phyloP scores from a whole-genome alignment of 2,797 vertebrate species.

The Cynopterus sphinx region DNA sequence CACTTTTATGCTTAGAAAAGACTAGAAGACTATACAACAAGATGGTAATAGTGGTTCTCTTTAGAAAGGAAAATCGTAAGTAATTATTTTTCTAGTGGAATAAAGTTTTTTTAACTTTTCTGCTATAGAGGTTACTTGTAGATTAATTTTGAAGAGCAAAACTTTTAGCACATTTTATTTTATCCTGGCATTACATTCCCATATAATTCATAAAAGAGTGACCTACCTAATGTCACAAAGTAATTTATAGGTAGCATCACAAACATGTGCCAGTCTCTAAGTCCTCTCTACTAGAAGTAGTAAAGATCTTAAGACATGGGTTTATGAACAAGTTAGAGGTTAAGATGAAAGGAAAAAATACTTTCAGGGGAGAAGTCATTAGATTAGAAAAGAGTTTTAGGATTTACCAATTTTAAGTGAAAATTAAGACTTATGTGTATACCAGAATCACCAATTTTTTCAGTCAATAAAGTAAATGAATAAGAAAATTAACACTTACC shows the following conservation, averaged over 20 bases:
- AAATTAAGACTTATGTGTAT: neutral
- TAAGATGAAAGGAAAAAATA: neutral
- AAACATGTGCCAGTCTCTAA: neutral
- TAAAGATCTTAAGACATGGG: neutral
- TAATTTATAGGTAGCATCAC: neutral
- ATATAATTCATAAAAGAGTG: neutral
- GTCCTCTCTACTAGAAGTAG: neutral
- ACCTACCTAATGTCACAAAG: neutral
- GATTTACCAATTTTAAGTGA: constrained; percentile 27
- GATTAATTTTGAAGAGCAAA: constrained; percentile 26
- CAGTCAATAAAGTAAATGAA: neutral
- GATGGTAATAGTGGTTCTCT: neutral
- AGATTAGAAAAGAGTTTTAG: constrained; percentile 40
- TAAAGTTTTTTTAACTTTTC: constrained; percentile 11
- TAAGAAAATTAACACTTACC: constrained; percentile 85
- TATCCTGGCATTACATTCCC: neutral
- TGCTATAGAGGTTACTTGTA: neutral
- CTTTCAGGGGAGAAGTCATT: neutral
- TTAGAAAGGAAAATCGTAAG: neutral
- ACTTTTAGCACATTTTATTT: neutral
- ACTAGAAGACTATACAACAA: neutral
- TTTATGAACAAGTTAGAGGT: neutral
- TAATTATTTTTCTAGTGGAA: neutral
- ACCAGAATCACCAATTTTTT: neutral
- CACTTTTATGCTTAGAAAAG: neutral